Base-by-base conservation (phyloP, 2,888 invertebrate species). In the Lathronympha strigana region DNA sequence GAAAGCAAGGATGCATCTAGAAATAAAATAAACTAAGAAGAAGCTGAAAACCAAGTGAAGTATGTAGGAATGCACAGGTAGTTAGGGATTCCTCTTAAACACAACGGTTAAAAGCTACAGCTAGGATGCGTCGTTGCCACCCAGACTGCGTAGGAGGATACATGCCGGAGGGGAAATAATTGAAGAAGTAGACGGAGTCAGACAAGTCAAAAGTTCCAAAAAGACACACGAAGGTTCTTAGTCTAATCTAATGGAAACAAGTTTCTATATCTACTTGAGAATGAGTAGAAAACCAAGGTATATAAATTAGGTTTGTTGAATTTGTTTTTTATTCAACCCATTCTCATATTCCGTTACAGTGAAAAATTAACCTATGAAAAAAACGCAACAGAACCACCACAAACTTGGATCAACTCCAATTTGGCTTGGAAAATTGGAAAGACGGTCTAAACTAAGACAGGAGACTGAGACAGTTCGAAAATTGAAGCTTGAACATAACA, bases 401-500 rank as follows among this genome's bases (percentile, higher is more conserved):
- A 78, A 78, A 71, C 68, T 63, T 75, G 73, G 75, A 74, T 68
- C 25, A 43, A 53, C 69, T 79, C 79, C 80, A 78, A 76, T 74
- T 69, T 75, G 78, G 78, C 76, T 73, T 55, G 70, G 73, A 71
- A 83, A 79, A 71, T 72, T 55, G 72, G 76, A 73, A 76, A 83
- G 74, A 80, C 70, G 70, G 67, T 74, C 86, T 85, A 87, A 83
- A 75, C 90, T 90, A 90, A 85, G 78, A 84, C 71, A 85, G 83
- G 85, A 76, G 76, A 73, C 68, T 75, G 76, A 82, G 78, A 84
- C 73, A 80, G 77, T 78, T 78, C 69, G 69, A 74, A 71, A 83
- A 54, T 62, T 79, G 85, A 90, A 92, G 91, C 91, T 81, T 88
- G 78, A 86, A 88, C 85, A 83, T 82, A 90, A 91, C 84, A 88